Conservation (phyloP, 2,113 vertebrate species). For the Pogonocichla stellata region DNA sequence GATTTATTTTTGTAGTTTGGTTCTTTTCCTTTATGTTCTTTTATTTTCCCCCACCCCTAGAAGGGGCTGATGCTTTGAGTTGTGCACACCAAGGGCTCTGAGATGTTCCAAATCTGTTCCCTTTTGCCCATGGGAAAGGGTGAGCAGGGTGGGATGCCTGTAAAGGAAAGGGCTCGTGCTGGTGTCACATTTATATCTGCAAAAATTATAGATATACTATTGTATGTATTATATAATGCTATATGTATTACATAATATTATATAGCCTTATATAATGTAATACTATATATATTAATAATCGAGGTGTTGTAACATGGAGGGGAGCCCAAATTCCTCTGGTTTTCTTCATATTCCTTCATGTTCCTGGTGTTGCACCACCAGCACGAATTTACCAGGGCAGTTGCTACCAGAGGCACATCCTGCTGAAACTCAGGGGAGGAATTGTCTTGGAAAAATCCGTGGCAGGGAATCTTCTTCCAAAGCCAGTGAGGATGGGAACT, state of each 20-base stretch:
- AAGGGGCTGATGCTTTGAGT: background rate
- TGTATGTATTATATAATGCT: background rate
- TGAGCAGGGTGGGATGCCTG: background rate
- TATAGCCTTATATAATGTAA: background rate
- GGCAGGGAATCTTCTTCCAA: background rate
- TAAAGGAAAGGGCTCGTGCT: accelerated
- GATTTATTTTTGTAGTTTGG: background rate
- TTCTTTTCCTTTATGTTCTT: background rate
- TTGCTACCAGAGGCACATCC: background rate
- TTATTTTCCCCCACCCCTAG: background rate
- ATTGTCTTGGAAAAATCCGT: background rate
- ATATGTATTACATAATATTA: background rate
- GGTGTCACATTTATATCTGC: background rate
- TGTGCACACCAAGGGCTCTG: accelerated
- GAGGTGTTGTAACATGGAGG: background rate
- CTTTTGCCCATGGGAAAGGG: background rate
- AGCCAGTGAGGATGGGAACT: background rate
- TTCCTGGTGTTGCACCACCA: accelerated
- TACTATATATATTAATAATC: background rate
- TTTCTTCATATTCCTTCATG: background rate
- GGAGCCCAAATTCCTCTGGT: background rate
- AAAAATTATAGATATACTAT: background rate
- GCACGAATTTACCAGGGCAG: background rate
- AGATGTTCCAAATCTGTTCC: background rate
- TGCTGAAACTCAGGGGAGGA: background rate